These are phyloP conservation scores for Stylophora pistillata DNA, from an alignment of 64 coral and sea anemone genomes.

Conservation along the genomic window DNA sequence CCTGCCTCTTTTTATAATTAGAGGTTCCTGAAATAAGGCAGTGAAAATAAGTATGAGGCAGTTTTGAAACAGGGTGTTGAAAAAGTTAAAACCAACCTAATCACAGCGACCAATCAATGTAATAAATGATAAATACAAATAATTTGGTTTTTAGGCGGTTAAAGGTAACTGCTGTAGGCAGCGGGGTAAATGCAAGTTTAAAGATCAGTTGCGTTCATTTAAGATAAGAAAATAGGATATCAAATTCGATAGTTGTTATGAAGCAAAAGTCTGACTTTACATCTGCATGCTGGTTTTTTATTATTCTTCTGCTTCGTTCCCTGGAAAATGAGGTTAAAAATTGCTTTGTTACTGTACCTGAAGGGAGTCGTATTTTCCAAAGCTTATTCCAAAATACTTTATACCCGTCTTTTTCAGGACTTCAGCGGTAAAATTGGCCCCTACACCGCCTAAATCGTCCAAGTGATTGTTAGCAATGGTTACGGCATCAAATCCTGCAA, in stretches of 20 bases:
- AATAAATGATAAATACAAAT: no score
- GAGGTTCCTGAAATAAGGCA: neutral
- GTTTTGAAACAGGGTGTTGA: no score
- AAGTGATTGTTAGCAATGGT: constrained; percentile 53
- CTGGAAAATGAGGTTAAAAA: no score
- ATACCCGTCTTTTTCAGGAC: constrained; percentile 27
- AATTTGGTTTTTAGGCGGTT: no score
- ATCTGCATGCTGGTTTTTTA: no score
- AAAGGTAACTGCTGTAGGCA: no score
- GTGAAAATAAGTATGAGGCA: no score
- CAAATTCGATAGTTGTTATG: no score
- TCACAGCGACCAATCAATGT: neutral
- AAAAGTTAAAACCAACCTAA: neutral
- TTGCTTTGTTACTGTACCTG: neutral
- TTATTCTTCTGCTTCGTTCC: no score
- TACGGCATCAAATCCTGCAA: constrained; percentile 50
- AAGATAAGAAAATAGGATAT: no score
- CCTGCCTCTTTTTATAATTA: constrained; percentile 31
- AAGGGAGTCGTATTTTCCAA: constrained; percentile 7
- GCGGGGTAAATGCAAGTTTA: no score
- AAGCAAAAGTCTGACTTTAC: neutral
- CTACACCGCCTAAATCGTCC: constrained; percentile 23
- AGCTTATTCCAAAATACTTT: constrained; percentile 33
- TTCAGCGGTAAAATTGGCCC: neutral
- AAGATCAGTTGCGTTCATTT: no score